Conservation (phyloP, 2,888 invertebrate species). For the Cremastobaeus sp. region DNA sequence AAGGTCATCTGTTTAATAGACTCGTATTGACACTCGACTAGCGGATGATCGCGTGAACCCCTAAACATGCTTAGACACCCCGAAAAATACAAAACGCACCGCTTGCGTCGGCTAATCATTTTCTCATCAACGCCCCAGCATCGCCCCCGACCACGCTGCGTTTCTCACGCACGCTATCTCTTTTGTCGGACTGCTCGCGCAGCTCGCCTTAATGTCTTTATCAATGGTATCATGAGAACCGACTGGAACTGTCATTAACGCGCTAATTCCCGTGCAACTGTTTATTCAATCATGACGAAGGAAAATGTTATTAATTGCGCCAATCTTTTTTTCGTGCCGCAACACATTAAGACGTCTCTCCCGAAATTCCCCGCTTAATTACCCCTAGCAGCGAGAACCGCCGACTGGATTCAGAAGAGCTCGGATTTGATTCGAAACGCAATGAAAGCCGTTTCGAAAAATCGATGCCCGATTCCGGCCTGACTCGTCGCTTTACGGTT, state of each 20-base stretch:
- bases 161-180: constrained; percentile 68
- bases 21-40: constrained; percentile 51
- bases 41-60: no score
- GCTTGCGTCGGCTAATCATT: constrained; percentile 69
- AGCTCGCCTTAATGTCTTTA: constrained; percentile 71
- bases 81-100: constrained; percentile 48
- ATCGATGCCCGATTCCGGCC: constrained; percentile 21
- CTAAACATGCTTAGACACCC: constrained; percentile 30
- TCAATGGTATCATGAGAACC: constrained; percentile 65
- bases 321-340: constrained; percentile 33
- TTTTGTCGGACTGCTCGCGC: constrained; percentile 56
- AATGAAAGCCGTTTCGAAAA: constrained; percentile 15
- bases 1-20: constrained; percentile 58
- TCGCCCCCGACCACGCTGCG: constrained; percentile 64
- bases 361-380: constrained; percentile 11
- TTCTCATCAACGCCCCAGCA: constrained; percentile 69
- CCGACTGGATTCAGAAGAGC: not conserved
- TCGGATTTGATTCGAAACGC: not conserved
- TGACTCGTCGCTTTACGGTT: no score
- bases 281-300: constrained; percentile 39
- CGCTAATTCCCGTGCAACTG: constrained; percentile 44
- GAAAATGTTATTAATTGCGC: constrained; percentile 45
- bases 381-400: constrained; percentile 1
- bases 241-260: constrained; percentile 56
- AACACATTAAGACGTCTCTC: constrained; percentile 18